These are phyloP conservation scores for Alexandromys fortis DNA, from an alignment of 2,113 vertebrate genomes.

Conservation along the genomic window DNA sequence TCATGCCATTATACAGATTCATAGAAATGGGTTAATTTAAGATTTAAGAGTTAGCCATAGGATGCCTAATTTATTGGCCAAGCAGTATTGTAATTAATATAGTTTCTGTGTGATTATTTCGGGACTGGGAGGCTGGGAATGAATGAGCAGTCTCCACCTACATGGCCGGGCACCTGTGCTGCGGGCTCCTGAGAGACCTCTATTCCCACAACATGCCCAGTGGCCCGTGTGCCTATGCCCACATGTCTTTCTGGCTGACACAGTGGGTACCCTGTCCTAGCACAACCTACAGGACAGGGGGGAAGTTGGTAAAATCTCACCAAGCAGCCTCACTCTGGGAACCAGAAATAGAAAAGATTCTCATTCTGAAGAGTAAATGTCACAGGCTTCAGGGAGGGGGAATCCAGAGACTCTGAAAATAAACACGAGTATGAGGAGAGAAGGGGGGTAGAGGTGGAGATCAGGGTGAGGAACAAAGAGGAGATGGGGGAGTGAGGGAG, in stretches of 20 bases:
- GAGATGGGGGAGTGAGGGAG: too few species aligned
- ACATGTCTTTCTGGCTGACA: not conserved
- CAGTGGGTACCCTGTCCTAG: fast-evolving
- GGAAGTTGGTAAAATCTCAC: not conserved
- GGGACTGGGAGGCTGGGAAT: too few species aligned
- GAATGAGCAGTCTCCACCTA: too few species aligned
- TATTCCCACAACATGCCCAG: not conserved
- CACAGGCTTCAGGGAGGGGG: slow-evolving; percentile 38
- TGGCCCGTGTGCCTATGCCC: fast-evolving
- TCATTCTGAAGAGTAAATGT: slow-evolving; percentile 54
- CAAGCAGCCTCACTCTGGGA: not conserved
- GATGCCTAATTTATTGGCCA: too few species aligned
- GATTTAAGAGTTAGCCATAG: too few species aligned
- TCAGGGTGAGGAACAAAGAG: not conserved
- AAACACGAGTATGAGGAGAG: not conserved
- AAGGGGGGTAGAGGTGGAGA: not conserved
- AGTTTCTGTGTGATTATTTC: too few species aligned
- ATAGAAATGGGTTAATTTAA: too few species aligned
- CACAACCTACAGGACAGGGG: not conserved
- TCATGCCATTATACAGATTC: too few species aligned
- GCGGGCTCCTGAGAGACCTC: not conserved
- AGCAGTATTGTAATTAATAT: too few species aligned
- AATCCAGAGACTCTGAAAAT: slow-evolving; percentile 36
- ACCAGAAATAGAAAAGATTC: slow-evolving; percentile 49
- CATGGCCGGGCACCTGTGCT: too few species aligned